Base-by-base conservation (phyloP, 2,797 vertebrate species). In the Liparis tanakae region DNA sequence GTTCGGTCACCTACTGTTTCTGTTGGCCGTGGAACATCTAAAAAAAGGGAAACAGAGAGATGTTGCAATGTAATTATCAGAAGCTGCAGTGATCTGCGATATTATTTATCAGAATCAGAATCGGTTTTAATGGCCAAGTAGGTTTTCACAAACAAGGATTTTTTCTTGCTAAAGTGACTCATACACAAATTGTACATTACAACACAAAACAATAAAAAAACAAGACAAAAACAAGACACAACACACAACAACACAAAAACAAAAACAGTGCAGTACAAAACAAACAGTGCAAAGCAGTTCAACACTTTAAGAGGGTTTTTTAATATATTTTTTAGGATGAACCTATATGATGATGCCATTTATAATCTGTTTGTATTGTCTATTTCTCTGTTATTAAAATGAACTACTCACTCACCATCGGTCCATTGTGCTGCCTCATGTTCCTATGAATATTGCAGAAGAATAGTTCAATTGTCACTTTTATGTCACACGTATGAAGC, bases 1-100 rank as follows among this genome's bases (percentile, higher is more conserved):
- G 12, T 59, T 63, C 41, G n/a, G 54, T 81, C 39, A 89, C 91
- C 30, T 82, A 91, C 90, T 82, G 46, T 61, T 79, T 90, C 37
- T 56, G 37, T 59, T 66, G 62, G 1, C 7, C 2, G 18, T 6
- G 4, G 6, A 36, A 22, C 46, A 6, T 68, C 91, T 92, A 70
- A 81, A 57, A 61, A 81, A 15, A 78, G 17, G 13, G 67, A 25
- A 78, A 1, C 50, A 79, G 9, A 61, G 22, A 67, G 41, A 63
- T 57, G 6, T 25, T 58, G 5, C n/a, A 41, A 30, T 39, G 13
- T 39, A 54, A 70, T 59, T 30, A 63, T 46, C 10, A 64, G 3
- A 1, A 5, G 6, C 8, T 13, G n/a, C 0, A n/a, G 4, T 14
- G 4, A 5, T 17, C 2, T 54, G 18, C 17, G 10, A 30, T 44